Evolutionary conservation across 2,888 invertebrate genomes (phyloP).

Genomic region (Pherbina coryleti): DNA sequence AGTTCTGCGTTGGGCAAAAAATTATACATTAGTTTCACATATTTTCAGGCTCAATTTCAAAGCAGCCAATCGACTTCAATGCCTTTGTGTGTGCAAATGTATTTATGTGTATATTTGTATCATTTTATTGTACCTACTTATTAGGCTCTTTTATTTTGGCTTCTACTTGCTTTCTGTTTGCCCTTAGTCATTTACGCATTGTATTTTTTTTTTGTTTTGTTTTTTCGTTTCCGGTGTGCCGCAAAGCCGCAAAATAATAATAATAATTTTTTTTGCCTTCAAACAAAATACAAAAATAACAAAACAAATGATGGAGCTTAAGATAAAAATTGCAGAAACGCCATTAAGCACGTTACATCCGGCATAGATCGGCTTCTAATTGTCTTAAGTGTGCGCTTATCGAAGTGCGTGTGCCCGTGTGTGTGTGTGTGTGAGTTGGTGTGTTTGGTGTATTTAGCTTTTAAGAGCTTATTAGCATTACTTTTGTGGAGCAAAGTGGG

Average conservation of each 20-base stretch:
- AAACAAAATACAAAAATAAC: not conserved
- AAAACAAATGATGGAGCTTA: not conserved
- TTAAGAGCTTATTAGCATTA: too few species aligned
- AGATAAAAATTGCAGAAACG: not conserved
- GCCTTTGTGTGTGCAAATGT: too few species aligned
- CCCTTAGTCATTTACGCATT: not conserved
- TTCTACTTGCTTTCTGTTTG: not conserved
- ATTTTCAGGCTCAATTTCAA: too few species aligned
- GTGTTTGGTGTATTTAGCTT: not conserved
- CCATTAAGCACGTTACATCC: not conserved
- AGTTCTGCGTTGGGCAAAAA: too few species aligned
- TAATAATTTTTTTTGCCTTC: not conserved
- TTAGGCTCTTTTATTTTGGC: too few species aligned
- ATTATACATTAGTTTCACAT: too few species aligned
- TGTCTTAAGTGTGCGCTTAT: not conserved
- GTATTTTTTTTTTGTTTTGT: not conserved
- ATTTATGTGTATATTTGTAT: too few species aligned
- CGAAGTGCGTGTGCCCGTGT: not conserved
- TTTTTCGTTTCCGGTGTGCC: not conserved
- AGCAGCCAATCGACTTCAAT: too few species aligned
- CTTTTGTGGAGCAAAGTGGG: too few species aligned
- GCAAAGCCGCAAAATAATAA: not conserved
- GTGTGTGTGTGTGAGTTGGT: not conserved
- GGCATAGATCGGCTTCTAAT: not conserved
- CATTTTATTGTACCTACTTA: too few species aligned